Conservation (phyloP, 2,797 vertebrate genomes). For the Cottoperca gobio region DNA sequence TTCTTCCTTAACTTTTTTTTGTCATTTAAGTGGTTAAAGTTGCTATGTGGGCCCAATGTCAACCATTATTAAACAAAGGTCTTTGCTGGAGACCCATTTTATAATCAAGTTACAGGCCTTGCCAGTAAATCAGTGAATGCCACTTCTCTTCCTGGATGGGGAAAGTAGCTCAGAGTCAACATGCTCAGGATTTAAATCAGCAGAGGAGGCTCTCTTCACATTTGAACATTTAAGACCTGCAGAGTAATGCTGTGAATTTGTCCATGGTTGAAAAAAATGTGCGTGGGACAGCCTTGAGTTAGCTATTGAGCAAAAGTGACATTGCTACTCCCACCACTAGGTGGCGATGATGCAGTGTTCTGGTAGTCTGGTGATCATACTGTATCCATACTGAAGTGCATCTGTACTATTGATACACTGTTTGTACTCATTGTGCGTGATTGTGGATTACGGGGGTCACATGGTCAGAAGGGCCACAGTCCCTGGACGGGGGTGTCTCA, state of each 20-base stretch:
- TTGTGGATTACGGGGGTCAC: constrained; percentile 56
- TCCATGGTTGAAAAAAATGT: constrained; percentile 54
- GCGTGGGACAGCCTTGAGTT: constrained; percentile 9
- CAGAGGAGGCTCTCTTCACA: constrained; percentile 30
- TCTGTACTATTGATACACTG: background rate
- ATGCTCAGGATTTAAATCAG: constrained; percentile 42
- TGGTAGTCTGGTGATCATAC: background rate
- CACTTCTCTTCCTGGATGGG: constrained; percentile 60
- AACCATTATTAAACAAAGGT: constrained; percentile 54
- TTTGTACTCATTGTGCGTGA: constrained; percentile 46
- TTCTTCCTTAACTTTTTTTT: constrained; percentile 36
- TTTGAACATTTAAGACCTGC: constrained; percentile 28
- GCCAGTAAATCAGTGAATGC: constrained; percentile 64
- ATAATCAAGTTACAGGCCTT: constrained; percentile 51
- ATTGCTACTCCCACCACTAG: constrained; percentile 36
- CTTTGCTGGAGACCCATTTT: constrained; percentile 66
- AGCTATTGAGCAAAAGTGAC: background rate
- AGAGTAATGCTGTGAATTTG: constrained; percentile 52
- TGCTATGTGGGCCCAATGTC: constrained; percentile 46
- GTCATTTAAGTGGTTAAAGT: constrained; percentile 40
- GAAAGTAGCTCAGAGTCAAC: constrained; percentile 50
- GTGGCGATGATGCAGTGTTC: constrained; percentile 37
- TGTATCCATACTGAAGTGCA: background rate
- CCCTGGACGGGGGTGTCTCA: constrained; percentile 98
- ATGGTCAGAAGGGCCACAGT: constrained; percentile 91